Evolutionary conservation across 2,797 vertebrate genomes (phyloP).

Genomic region (Poecilia picta): DNA sequence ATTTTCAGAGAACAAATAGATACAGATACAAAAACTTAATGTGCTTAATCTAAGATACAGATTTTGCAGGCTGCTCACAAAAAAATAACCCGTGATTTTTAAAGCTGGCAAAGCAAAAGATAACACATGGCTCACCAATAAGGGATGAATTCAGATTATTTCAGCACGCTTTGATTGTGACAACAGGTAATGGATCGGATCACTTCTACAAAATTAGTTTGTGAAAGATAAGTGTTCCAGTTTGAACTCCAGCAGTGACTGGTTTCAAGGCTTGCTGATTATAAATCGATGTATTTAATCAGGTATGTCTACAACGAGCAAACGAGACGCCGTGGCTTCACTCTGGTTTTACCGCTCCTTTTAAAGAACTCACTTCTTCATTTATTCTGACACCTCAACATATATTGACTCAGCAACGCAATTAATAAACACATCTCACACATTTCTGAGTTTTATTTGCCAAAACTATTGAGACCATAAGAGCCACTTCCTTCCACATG

Average conservation of each 20-base stretch:
- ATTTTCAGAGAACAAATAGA: background rate
- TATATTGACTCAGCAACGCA: background rate
- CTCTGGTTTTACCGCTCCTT: background rate
- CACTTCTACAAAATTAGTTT: background rate
- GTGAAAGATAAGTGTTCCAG: background rate
- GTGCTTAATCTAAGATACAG: background rate
- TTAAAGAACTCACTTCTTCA: background rate
- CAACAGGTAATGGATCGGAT: background rate
- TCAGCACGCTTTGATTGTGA: background rate
- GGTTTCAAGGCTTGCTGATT: background rate
- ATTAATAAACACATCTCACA: background rate
- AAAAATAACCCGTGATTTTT: background rate
- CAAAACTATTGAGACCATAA: background rate
- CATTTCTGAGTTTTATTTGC: background rate
- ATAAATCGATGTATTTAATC: background rate
- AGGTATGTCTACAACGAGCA: background rate
- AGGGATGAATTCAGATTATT: background rate
- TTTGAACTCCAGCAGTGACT: background rate
- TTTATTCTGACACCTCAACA: background rate
- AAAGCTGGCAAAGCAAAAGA: background rate
- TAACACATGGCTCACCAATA: background rate
- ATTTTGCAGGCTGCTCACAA: background rate
- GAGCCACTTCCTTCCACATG: background rate
- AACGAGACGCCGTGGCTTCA: background rate
- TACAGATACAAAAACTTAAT: background rate